Conservation (phyloP, 2,797 vertebrate species). For the Melanotaenia pygmaea region DNA sequence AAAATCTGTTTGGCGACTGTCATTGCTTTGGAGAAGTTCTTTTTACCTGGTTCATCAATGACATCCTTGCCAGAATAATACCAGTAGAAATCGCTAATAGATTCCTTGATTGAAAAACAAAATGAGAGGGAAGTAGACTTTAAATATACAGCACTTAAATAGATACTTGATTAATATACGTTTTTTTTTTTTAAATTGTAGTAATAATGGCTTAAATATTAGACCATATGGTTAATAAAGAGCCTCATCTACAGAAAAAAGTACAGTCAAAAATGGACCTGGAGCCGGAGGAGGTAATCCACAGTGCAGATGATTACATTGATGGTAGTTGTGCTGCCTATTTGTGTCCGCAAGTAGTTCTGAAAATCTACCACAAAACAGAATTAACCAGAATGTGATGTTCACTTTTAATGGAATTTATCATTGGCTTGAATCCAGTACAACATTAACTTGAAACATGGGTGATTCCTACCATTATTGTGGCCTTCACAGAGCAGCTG, state of each 20-base stretch:
- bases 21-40: conserved; percentile 99
- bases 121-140: background rate
- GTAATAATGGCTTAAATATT: background rate
- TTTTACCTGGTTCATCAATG: conserved; percentile 95
- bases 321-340: conserved; percentile 94
- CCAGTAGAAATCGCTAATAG: conserved; percentile 99
- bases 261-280: conserved; percentile 77
- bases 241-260: background rate
- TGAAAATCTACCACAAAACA: conserved; percentile 89
- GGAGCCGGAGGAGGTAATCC: conserved; percentile 93
- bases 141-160: background rate
- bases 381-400: background rate
- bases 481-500: conserved; percentile 96
- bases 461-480: conserved; percentile 88
- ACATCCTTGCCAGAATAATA: conserved; percentile 97
- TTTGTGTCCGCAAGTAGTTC: conserved; percentile 94
- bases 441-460: background rate
- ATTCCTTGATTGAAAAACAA: conserved; percentile 83
- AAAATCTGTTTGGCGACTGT: conserved; percentile 95
- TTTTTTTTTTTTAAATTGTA: background rate
- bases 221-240: background rate
- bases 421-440: background rate
- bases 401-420: background rate
- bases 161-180: background rate
- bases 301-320: conserved; percentile 97